These are phyloP conservation scores for Polypterus bichir DNA, from an alignment of 2,113 vertebrate genomes.

Conservation along the genomic window DNA sequence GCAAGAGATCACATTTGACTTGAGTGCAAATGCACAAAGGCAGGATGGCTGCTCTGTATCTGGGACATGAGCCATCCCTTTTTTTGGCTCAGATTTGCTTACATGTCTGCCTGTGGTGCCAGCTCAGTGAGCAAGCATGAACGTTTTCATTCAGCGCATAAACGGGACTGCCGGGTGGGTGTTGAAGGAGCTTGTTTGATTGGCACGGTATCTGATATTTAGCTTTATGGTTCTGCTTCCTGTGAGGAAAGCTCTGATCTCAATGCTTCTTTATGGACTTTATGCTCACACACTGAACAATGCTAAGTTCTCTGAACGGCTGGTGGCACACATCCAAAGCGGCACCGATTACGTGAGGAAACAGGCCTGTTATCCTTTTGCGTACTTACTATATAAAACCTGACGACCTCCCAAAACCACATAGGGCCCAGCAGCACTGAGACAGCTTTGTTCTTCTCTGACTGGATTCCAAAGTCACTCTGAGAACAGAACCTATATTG, in stretches of 20 bases:
- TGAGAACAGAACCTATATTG: conserved; percentile 60
- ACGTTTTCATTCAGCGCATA: not conserved
- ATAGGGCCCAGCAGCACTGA: conserved; percentile 48
- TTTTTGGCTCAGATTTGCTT: too few relatives aligned
- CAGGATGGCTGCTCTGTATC: too few relatives aligned
- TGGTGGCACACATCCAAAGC: conserved; percentile 25
- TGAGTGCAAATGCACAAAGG: not conserved
- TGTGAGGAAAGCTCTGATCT: not conserved
- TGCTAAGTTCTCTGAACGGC: conserved; percentile 28
- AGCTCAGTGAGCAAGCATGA: not conserved
- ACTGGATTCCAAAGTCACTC: conserved; percentile 59
- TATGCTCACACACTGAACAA: conserved; percentile 15
- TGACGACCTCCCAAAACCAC: conserved; percentile 41
- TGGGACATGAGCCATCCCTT: too few relatives aligned
- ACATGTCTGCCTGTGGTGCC: conserved; percentile 10
- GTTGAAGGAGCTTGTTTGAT: not conserved
- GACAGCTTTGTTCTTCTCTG: conserved; percentile 60
- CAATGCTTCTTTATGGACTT: not conserved
- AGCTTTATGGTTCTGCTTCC: conserved; percentile 6
- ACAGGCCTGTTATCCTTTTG: conserved; percentile 35
- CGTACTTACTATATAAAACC: conserved; percentile 46
- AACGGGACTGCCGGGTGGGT: not conserved
- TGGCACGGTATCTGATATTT: conserved; percentile 24
- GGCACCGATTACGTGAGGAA: conserved; percentile 32
- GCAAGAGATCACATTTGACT: not conserved